Base-by-base conservation (phyloP, 2,113 vertebrate genomes). In the Theristicus caerulescens region DNA sequence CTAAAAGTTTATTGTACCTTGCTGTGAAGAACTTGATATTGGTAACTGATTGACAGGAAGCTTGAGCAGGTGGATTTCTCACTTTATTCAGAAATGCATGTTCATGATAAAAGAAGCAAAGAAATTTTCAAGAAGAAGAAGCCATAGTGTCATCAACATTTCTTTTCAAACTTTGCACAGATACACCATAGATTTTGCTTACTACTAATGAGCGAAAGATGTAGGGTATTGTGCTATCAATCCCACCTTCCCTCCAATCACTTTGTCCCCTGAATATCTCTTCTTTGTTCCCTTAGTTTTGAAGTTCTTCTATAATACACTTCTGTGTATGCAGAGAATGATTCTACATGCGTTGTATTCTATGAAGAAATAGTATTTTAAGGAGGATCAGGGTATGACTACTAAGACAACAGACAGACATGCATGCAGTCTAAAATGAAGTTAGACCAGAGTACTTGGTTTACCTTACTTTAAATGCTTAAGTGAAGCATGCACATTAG, bases 391-490 rank as follows among this genome's bases (percentile, higher is more conserved):
- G 25, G 10, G 6, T 57, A 31, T 47, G 34, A 59, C 31, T 58
- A 11, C 14, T 1, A 7, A 86, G 14, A 71, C 31, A 90, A 76
- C 0, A 74, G 20, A 72, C 11, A 64, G 19, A 65, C 1, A 31
- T 19, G 7, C 29, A 46, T 0, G 0, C 26, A 62, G 52, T 20
- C 46, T 13, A 9, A n/a, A 78, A 62, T 14, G 7, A 46, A 52
- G 25, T 32, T 36, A 88, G 52, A 52, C 5, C 7, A 17, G 26
- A 58, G 32, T 51, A 34, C 24, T 54, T 77, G 16, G 5, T 21
- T 57, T 80, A 24, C 10, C 9, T 80, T 61, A 40, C 20, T 52
- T 61, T 38, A 71, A 76, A 80, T 9, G 14, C 31, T 64, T 52
- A n/a, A 84, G 31, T 2, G 2, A 38, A 49, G 6, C 7, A 59